These are phyloP conservation scores for Eurypyga helias DNA, from an alignment of 2,113 vertebrate species.

Conservation along the genomic window DNA sequence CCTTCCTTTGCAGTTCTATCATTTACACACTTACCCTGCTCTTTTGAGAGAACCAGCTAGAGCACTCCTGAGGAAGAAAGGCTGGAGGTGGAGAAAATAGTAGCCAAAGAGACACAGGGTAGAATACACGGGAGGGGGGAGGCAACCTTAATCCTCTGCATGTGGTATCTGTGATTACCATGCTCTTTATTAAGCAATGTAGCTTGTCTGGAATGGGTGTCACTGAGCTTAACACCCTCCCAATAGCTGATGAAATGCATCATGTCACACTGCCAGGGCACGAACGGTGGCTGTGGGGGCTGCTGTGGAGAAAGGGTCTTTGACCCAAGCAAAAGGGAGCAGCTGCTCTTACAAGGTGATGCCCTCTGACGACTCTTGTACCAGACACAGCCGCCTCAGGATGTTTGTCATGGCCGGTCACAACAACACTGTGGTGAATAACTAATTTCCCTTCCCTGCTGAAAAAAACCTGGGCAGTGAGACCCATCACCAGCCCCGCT, in stretches of 20 bases:
- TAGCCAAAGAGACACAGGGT: background rate
- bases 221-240: background rate
- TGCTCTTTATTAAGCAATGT: background rate
- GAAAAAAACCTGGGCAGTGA: background rate
- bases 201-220: slow-evolving; percentile 7
- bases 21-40: background rate
- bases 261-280: background rate
- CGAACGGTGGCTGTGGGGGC: background rate
- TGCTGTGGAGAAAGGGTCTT: slow-evolving; percentile 11
- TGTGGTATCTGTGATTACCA: background rate
- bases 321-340: background rate
- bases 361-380: background rate
- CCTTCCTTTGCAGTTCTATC: slow-evolving; percentile 48
- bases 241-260: background rate
- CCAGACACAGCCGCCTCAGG: background rate
- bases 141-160: slow-evolving; percentile 5
- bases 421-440: background rate
- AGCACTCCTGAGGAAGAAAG: background rate
- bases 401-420: background rate
- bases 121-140: background rate
- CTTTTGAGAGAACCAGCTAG: background rate
- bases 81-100: background rate
- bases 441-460: background rate
- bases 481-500: background rate
- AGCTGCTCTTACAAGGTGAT: background rate